Percentiles rank a stretch among this genome's conserved stretches.
Conservation (phyloP, 2,797 vertebrate species). For the Esox lucius region DNA sequence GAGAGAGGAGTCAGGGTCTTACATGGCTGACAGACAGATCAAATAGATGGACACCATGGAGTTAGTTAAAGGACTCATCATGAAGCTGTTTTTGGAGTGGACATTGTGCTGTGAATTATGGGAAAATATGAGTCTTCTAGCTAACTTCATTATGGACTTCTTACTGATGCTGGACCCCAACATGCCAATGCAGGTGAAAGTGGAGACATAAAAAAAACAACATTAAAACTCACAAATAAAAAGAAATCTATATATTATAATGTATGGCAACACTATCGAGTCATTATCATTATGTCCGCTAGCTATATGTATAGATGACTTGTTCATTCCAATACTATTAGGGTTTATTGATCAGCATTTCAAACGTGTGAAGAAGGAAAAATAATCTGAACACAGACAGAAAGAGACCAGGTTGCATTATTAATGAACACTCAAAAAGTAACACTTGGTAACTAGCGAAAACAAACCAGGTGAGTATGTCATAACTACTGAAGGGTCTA, state of each 20-base stretch:
- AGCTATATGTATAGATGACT: neutral
- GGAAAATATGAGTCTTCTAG: no score
- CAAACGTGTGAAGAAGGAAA: neutral
- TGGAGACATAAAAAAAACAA: conserved; percentile 51
- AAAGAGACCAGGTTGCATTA: neutral
- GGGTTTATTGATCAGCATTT: neutral
- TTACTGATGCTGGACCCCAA: no score
- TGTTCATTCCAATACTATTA: neutral
- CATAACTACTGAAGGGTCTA: neutral
- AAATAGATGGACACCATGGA: neutral
- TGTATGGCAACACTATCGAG: conserved; percentile 6
- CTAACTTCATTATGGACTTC: no score
- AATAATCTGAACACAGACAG: neutral
- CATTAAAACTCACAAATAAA: conserved; percentile 48
- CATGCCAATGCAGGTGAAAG: conserved; percentile 40
- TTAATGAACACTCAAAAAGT: neutral
- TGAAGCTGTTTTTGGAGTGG: no score
- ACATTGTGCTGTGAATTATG: no score
- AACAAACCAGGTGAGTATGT: neutral
- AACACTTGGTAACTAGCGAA: conserved; percentile 1
- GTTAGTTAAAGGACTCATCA: no score
- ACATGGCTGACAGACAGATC: neutral
- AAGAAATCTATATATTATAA: conserved; percentile 29
- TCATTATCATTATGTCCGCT: neutral
- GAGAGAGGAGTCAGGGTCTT: neutral